Evolutionary conservation across 2,888 invertebrate genomes (phyloP).

Genomic region (Melolontha melolontha): DNA sequence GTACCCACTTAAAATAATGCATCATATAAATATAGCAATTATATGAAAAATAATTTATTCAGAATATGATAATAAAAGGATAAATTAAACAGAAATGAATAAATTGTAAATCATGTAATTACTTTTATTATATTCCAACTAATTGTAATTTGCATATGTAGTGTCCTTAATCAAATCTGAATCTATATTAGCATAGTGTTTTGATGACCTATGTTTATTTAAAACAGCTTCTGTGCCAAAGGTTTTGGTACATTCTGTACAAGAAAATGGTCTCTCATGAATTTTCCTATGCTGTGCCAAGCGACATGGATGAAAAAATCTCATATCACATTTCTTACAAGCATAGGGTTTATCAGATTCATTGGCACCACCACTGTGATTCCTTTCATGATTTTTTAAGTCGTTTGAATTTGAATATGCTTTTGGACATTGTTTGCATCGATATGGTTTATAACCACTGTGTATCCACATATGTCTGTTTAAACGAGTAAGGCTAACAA

Average conservation of each 20-base stretch:
- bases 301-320: conserved; percentile 63
- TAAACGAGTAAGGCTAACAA: conserved; percentile 60
- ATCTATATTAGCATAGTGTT: conserved; percentile 49
- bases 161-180: conserved; percentile 30
- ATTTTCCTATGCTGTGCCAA: conserved; percentile 66
- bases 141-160: conserved; percentile 33
- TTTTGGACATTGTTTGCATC: conserved; percentile 58
- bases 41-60: too few species aligned
- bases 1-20: too few species aligned
- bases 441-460: conserved; percentile 59
- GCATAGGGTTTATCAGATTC: conserved; percentile 57
- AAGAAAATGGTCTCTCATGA: conserved; percentile 60
- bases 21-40: too few species aligned
- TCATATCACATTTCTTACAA: conserved; percentile 57
- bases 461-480: conserved; percentile 63
- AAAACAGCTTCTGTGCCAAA: conserved; percentile 54
- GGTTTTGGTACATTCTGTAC: conserved; percentile 56
- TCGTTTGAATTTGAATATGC: conserved; percentile 60
- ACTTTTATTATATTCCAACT: background rate
- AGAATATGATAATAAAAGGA: too few species aligned
- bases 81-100: too few species aligned
- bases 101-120: background rate
- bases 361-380: conserved; percentile 51
- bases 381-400: conserved; percentile 59
- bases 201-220: conserved; percentile 55